A percentile compares a stretch with the other conserved stretches of the same genome.
Conservation (phyloP, 2,797 vertebrate genomes). For the Phylloscopus collybita region DNA sequence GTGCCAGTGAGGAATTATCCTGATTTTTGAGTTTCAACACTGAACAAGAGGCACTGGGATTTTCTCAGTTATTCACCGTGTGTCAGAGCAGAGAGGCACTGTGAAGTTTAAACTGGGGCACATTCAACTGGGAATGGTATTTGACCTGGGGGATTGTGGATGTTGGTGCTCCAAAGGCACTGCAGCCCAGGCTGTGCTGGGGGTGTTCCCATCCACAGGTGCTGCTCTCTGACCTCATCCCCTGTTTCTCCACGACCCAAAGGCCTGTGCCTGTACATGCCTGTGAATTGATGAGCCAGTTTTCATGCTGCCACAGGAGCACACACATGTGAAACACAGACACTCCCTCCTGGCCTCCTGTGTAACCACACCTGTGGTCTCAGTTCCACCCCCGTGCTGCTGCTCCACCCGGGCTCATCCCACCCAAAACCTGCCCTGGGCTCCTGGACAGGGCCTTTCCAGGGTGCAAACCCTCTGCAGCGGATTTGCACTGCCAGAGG, state of each 20-base stretch:
- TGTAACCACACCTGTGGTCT: fast-evolving
- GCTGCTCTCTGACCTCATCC: neutral
- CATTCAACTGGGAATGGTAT: fast-evolving
- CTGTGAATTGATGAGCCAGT: neutral
- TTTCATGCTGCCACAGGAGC: neutral
- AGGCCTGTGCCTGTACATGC: neutral
- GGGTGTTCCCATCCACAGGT: fast-evolving
- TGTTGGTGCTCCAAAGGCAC: fast-evolving
- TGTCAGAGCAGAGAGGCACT: neutral
- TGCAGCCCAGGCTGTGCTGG: neutral
- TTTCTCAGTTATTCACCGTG: neutral
- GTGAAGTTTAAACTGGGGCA: no score
- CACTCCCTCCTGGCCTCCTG: neutral
- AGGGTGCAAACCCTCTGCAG: fast-evolving
- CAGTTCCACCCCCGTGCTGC: fast-evolving
- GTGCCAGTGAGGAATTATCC: no score
- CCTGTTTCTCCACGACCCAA: fast-evolving
- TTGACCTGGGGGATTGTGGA: neutral
- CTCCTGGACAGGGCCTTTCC: neutral
- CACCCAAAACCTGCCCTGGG: neutral
- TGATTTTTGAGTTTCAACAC: neutral
- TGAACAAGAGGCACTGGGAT: neutral
- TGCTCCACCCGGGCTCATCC: fast-evolving
- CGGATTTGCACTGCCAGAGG: neutral
- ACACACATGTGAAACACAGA: fast-evolving